phyloP scores from a whole-genome alignment of 2,797 vertebrate species.

The Lacerta agilis region DNA sequence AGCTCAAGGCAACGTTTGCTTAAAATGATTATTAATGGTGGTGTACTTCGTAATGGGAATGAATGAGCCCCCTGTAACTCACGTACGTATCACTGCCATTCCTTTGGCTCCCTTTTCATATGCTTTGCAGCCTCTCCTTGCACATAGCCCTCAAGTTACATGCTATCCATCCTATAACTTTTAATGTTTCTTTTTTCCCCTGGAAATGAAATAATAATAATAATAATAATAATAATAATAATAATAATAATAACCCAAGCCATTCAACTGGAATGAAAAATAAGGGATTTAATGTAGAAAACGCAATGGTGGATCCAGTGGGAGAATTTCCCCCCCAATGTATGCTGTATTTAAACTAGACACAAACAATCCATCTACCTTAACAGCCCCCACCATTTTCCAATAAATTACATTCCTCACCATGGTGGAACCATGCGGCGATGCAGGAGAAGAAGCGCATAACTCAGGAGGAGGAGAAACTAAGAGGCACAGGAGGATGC shows the following conservation, averaged over 20 bases:
- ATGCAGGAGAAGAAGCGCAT: constrained; percentile 1
- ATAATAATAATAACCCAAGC: constrained; percentile 33
- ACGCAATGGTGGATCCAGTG: constrained; percentile 23
- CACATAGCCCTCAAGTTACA: constrained; percentile 4
- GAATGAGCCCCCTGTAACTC: constrained; percentile 53
- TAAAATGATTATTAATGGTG: constrained; percentile 66
- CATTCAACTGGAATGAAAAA: constrained; percentile 47
- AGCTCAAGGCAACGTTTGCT: constrained; percentile 50
- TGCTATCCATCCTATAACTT: constrained; percentile 52
- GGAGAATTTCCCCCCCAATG: constrained; percentile 11
- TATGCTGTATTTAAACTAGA: constrained; percentile 46
- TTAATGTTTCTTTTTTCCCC: constrained; percentile 38
- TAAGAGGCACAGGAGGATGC: not conserved
- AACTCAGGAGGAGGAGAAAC: constrained; percentile 27
- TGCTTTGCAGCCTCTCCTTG: constrained; percentile 34
- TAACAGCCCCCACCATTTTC: constrained; percentile 32
- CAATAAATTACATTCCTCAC: constrained; percentile 45
- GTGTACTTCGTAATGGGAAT: constrained; percentile 56
- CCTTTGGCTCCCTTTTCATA: rapidly evolving
- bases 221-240: constrained; percentile 9
- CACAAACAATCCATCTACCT: constrained; percentile 30
- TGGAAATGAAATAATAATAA: constrained; percentile 44
- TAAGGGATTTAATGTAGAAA: not conserved
- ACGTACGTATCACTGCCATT: constrained; percentile 41
- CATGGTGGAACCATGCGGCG: rapidly evolving